Conservation (phyloP, 2,888 invertebrate species). For the Yponomeuta plumbellus region DNA sequence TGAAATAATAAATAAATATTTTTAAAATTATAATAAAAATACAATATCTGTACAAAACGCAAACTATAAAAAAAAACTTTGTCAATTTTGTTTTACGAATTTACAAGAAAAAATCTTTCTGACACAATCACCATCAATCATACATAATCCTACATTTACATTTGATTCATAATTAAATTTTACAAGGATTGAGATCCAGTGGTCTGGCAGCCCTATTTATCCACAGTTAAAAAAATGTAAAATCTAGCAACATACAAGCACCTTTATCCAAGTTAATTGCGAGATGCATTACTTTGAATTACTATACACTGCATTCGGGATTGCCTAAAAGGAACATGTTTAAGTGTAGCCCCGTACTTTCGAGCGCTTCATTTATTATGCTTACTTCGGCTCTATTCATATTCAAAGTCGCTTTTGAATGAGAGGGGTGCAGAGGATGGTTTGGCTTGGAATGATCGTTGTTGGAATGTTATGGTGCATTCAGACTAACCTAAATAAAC, state of each 20-base stretch:
- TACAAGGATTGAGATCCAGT: neutral
- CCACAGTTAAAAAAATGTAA: neutral
- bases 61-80: no score
- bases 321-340: neutral
- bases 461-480: neutral
- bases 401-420: constrained; percentile 3
- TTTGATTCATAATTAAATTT: no score
- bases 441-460: neutral
- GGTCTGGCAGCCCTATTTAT: no score
- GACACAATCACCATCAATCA: no score
- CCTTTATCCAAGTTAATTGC: neutral
- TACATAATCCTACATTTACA: no score
- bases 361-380: constrained; percentile 5
- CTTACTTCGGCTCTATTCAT: neutral
- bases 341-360: constrained; percentile 6
- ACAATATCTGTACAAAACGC: no score
- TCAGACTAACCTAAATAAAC: neutral
- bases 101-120: no score
- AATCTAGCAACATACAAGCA: neutral
- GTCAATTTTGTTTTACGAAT: no score
- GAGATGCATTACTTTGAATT: neutral
- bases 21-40: no score
- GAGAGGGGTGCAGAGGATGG: neutral
- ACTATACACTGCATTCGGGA: neutral
- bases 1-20: no score